phyloP scores from a whole-genome alignment of 2,113 vertebrate genomes.

The Hipposideros armiger region DNA sequence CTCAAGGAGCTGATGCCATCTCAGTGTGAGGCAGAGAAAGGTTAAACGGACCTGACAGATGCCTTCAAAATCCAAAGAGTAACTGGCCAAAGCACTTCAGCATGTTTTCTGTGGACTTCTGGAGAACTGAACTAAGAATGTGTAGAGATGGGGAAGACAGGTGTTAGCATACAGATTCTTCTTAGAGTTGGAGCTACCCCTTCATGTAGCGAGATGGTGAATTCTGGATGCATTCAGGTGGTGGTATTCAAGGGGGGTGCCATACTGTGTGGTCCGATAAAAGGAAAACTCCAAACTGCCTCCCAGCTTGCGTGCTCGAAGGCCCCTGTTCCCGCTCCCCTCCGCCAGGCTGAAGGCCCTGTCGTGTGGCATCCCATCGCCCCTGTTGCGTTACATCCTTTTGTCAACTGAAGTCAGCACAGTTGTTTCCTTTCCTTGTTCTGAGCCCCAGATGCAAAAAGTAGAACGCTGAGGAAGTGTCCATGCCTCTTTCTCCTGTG shows the following conservation, averaged over 20 bases:
- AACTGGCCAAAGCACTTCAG: not conserved
- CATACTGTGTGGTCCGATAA: not conserved
- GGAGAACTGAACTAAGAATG: not conserved
- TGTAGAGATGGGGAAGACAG: not conserved
- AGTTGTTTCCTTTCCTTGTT: not conserved
- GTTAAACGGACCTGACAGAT: not conserved
- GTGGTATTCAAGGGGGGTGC: not conserved
- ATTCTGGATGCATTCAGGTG: not conserved
- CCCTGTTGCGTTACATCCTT: rapidly evolving
- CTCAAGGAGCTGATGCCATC: not conserved
- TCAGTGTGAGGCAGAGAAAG: not conserved
- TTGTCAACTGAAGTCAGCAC: not conserved
- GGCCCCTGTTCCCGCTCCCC: not conserved
- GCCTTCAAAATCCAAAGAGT: not conserved
- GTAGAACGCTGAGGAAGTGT: not conserved
- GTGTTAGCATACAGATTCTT: not conserved
- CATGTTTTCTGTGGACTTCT: not conserved
- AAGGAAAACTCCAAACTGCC: not conserved
- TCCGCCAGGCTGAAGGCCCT: rapidly evolving
- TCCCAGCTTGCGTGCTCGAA: not conserved
- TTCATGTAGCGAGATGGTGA: not conserved
- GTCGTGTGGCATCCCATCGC: rapidly evolving
- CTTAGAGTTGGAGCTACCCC: not conserved
- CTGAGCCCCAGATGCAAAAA: not conserved
- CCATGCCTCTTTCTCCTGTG: not conserved